phyloP scores from a whole-genome alignment of 2,113 vertebrate species.

The Dunckerocampus dactyliophorus region DNA sequence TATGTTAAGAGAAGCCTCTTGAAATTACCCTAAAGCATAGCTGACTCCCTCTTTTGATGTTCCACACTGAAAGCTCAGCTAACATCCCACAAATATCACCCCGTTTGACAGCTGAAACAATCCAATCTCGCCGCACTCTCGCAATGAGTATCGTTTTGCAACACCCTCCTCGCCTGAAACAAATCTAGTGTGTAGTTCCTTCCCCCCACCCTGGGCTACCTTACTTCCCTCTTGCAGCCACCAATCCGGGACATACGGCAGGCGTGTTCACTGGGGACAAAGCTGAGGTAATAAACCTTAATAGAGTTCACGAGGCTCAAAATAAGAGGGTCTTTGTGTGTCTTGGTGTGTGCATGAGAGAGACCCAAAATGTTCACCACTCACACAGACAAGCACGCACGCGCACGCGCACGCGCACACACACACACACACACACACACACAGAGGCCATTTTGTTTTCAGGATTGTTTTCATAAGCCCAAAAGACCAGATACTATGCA shows the following conservation, averaged over 20 bases:
- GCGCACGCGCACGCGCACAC: too few relatives aligned
- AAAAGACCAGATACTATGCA: constrained; percentile 1
- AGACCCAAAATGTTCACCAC: constrained; percentile 28
- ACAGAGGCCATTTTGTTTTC: constrained; percentile 32
- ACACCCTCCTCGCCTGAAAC: constrained; percentile 19
- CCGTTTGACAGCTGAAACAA: constrained; percentile 16
- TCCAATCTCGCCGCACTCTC: constrained; percentile 13
- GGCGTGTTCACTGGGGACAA: constrained; percentile 51
- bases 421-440: too few relatives aligned
- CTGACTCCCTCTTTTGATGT: not conserved
- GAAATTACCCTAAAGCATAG: constrained; percentile 1
- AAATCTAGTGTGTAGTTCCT: constrained; percentile 34
- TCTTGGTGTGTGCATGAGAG: constrained; percentile 12
- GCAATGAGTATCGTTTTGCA: constrained; percentile 26
- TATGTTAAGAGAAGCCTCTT: not conserved
- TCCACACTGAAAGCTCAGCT: constrained; percentile 1
- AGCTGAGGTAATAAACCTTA: constrained; percentile 57
- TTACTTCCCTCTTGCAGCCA: constrained; percentile 26
- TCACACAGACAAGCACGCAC: not conserved
- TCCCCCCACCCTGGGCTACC: constrained; percentile 13
- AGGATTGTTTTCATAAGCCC: constrained; percentile 13
- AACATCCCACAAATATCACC: constrained; percentile 10
- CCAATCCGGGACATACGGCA: constrained; percentile 38
- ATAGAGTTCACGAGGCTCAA: constrained; percentile 58
- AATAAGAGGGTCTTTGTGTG: constrained; percentile 60